These are phyloP conservation scores for Eleutherodactylus coqui DNA, from an alignment of 2,797 vertebrate species.

Conservation along the genomic window DNA sequence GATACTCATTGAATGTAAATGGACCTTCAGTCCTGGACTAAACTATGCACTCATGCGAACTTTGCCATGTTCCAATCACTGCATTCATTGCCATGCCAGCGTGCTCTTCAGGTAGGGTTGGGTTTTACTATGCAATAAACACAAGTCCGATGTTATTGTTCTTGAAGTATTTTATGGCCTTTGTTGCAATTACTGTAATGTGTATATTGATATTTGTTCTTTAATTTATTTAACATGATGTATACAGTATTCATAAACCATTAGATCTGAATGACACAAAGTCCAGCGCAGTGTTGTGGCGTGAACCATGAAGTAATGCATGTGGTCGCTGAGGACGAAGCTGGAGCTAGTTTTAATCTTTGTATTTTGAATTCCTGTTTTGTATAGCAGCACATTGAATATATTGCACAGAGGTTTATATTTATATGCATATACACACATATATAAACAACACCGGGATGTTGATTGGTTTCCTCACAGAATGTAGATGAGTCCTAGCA, in stretches of 20 bases:
- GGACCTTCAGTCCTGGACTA: neutral
- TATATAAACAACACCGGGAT: constrained; percentile 40
- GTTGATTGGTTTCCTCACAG: constrained; percentile 52
- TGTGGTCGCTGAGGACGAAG: constrained; percentile 65
- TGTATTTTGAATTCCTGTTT: constrained; percentile 64
- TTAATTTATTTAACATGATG: constrained; percentile 35
- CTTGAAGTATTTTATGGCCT: neutral
- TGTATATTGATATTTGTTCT: neutral
- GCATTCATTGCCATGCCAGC: neutral
- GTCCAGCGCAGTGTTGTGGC: neutral
- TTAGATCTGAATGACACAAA: neutral
- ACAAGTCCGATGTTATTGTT: neutral
- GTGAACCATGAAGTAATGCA: neutral
- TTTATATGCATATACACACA: constrained; percentile 38
- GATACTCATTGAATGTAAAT: neutral
- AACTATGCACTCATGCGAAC: neutral
- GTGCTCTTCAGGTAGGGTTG: neutral
- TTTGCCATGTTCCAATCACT: neutral
- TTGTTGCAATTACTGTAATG: constrained; percentile 1
- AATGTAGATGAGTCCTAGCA: constrained; percentile 43
- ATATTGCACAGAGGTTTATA: constrained; percentile 53
- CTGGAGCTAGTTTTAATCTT: neutral
- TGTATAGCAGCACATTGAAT: constrained; percentile 43
- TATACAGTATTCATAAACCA: neutral
- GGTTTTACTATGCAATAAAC: neutral